Evolutionary conservation across 2,113 vertebrate species (phyloP).

Genomic region (Prunella fulvescens): DNA sequence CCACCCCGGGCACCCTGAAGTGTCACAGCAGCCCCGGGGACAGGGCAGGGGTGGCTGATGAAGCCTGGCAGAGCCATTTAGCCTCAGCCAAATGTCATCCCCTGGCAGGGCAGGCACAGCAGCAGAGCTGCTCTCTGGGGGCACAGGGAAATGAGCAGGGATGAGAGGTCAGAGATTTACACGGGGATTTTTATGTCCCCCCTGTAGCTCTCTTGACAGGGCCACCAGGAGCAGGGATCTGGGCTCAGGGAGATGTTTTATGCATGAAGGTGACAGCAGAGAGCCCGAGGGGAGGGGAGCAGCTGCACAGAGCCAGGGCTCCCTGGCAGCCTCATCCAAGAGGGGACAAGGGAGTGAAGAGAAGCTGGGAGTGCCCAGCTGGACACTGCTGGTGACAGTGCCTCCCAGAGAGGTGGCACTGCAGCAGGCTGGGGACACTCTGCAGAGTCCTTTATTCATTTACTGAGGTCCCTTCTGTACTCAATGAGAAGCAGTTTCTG

Average conservation of each 20-base stretch:
- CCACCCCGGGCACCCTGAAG: rapidly evolving
- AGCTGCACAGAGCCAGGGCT: background rate
- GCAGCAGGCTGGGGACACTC: background rate
- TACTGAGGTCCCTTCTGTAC: background rate
- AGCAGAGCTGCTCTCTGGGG: background rate
- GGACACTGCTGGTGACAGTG: background rate
- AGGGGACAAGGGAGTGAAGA: rapidly evolving
- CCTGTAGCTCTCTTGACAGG: background rate
- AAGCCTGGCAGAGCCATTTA: background rate
- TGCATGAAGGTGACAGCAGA: background rate
- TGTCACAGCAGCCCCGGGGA: background rate
- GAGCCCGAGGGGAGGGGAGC: background rate
- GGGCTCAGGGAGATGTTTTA: background rate
- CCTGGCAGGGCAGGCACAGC: background rate
- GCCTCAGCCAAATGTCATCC: background rate
- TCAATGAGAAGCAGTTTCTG: background rate
- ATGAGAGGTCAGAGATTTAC: background rate
- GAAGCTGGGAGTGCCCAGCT: background rate
- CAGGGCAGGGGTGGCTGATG: background rate
- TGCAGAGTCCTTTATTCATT: rapidly evolving
- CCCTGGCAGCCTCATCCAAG: background rate
- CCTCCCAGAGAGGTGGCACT: background rate
- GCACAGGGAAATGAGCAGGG: background rate
- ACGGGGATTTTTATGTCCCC: background rate
- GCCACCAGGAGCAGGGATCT: background rate